Evolutionary conservation across 1,140 invertebrate species (phyloP).

Genomic region (Scylla paramamosain): DNA sequence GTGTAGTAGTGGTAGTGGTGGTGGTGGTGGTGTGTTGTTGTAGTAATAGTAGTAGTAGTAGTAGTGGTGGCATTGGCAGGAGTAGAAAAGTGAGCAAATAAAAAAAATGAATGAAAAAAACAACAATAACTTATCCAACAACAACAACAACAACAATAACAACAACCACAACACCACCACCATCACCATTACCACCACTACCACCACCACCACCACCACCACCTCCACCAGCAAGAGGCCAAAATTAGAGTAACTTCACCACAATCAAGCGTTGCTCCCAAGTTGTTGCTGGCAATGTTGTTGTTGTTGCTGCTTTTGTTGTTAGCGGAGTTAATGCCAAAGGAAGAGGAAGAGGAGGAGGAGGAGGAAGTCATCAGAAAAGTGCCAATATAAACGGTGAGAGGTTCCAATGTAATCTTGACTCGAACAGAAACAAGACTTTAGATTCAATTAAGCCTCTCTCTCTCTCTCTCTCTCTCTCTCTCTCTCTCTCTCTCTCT

Average conservation of each 20-base stretch:
- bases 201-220: too few relatives aligned
- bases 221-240: not conserved
- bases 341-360: not conserved
- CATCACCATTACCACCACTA: too few relatives aligned
- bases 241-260: conserved; percentile 23
- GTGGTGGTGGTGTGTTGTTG: not conserved
- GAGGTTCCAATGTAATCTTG: not conserved
- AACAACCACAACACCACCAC: too few relatives aligned
- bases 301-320: not conserved
- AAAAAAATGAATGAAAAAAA: too few relatives aligned
- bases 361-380: not conserved
- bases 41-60: conserved; percentile 14
- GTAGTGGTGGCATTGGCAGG: not conserved
- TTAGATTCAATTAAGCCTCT: not conserved
- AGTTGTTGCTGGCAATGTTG: not conserved
- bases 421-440: not conserved
- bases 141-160: too few relatives aligned
- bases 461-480: too few relatives aligned
- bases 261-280: not conserved
- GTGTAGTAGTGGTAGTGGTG: conserved; percentile 4
- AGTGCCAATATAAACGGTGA: not conserved
- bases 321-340: not conserved
- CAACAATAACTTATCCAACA: too few relatives aligned
- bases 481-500: too few relatives aligned
- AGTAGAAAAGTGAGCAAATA: not conserved